Evolutionary conservation across 1,140 invertebrate species (phyloP).

Genomic region (Drosophila fuyamai): DNA sequence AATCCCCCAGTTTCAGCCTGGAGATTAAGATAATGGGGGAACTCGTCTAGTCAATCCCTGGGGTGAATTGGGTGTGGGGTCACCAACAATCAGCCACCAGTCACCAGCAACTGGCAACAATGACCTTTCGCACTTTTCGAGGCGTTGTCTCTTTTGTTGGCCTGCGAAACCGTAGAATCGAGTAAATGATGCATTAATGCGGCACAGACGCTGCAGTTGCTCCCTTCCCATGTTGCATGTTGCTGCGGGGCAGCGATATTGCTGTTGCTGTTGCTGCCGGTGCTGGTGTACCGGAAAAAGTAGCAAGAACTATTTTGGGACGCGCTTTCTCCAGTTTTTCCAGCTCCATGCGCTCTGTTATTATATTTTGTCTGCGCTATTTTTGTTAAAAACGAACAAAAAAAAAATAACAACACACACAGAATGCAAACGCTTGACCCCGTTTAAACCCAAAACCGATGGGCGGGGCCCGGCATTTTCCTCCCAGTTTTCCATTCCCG

Average conservation of each 20-base stretch:
- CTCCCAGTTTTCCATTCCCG: slow-evolving; percentile 13
- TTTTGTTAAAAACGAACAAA: slow-evolving; percentile 55
- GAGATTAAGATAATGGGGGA: too few species aligned
- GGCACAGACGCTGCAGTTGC: slow-evolving; percentile 57
- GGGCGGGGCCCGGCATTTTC: slow-evolving; percentile 27
- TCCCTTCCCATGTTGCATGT: slow-evolving; percentile 22
- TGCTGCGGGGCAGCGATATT: slow-evolving; percentile 12
- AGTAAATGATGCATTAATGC: slow-evolving; percentile 65
- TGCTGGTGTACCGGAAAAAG: slow-evolving; percentile 42
- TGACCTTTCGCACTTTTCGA: slow-evolving; percentile 49
- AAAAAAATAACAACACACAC: background rate
- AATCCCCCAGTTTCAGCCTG: background rate
- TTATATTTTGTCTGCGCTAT: slow-evolving; percentile 74
- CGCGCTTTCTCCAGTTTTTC: slow-evolving; percentile 30
- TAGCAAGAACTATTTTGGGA: slow-evolving; percentile 49
- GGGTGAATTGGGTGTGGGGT: slow-evolving; percentile 4
- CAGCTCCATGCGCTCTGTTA: slow-evolving; percentile 40
- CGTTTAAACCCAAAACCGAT: slow-evolving; percentile 65
- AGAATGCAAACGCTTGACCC: slow-evolving; percentile 78
- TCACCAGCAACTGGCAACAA: slow-evolving; percentile 19
- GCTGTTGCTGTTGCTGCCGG: background rate
- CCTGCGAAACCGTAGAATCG: slow-evolving; percentile 5
- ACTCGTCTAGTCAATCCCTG: slow-evolving; percentile 30
- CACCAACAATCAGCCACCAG: slow-evolving; percentile 3
- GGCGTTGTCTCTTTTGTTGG: slow-evolving; percentile 53